Base-by-base conservation (phyloP, 2,113 vertebrate species). In the Puntigrus tetrazona region DNA sequence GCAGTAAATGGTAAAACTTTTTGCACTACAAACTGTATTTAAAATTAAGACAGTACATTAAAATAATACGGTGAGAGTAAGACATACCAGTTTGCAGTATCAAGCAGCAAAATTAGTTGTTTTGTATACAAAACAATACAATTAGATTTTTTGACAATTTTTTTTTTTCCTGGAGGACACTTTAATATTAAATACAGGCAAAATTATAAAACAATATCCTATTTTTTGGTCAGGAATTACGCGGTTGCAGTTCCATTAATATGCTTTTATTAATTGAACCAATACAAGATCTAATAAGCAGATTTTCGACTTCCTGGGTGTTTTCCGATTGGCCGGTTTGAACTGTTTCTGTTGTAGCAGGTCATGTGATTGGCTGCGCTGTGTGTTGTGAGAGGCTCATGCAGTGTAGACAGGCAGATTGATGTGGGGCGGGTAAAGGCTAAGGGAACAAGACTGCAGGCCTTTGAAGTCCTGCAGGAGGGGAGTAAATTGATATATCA, bases 401-500 rank as follows among this genome's bases (percentile, higher is more conserved):
- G 91, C 90, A 84, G 91, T 88, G 90, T 86, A 92, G 89, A 93
- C 95, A 91, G 85, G 86, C 88, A 94, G 93, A 94, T 96, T 98
- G 97, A 98, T 97, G 95, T 94, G 93, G 96, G 96, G 93, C 94
- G 96, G 94, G 95, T 94, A 92, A 94, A 93, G 95, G 94, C 90
- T 91, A 94, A 89, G 93, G 95, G 95, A 95, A 92, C 91, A 70
- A 91, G 95, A 94, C 90, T 94, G 87, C 86, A 87, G 93, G 82
- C 87, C 97, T 99, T 98, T 99, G 96, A 98, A 99, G 96, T 97
- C 92, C 84, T 94, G 93, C 96, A 91, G 95, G 96, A 95, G 57
- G 95, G 95, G 95, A 93, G 96, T 95, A 97, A 98, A 97, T 95
- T 95, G 96, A 97, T 97, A 97, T 95, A 94, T 97, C 95, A 93